Evolutionary conservation across 2,888 invertebrate species (phyloP).

Genomic region (Oligia latruncula): DNA sequence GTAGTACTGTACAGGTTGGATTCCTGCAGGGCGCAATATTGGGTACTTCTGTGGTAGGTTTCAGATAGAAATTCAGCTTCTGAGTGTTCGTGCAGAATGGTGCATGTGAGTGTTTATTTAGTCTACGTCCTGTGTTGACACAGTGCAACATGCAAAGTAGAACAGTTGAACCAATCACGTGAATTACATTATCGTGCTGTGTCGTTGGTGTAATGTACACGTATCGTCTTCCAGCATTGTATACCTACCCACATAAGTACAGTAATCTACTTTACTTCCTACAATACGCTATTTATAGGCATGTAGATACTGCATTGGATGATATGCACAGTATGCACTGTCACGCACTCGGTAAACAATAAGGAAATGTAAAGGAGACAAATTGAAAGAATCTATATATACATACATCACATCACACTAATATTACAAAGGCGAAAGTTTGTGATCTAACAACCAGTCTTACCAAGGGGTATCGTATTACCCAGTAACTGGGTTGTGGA

Average conservation of each 20-base stretch:
- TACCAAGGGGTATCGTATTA: no score
- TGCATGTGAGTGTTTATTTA: background rate
- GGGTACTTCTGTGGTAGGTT: background rate
- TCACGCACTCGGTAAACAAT: slow-evolving; percentile 3
- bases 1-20: background rate
- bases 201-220: slow-evolving; percentile 13
- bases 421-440: no score
- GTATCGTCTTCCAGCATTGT: slow-evolving; percentile 34
- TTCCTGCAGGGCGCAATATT: background rate
- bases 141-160: background rate
- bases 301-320: background rate
- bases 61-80: background rate
- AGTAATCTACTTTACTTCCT: slow-evolving; percentile 29
- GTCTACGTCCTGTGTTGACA: background rate
- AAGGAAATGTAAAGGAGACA: slow-evolving; percentile 2
- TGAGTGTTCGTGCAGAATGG: background rate
- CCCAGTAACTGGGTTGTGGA: no score
- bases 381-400: background rate
- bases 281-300: background rate
- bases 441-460: no score
- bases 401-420: no score
- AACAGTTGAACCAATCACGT: slow-evolving; percentile 26
- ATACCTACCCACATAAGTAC: background rate
- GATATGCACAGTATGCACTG: background rate
- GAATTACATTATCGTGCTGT: slow-evolving; percentile 21